These are phyloP conservation scores for Muscicapa adusta DNA, from an alignment of 2,113 vertebrate species.

Conservation along the genomic window DNA sequence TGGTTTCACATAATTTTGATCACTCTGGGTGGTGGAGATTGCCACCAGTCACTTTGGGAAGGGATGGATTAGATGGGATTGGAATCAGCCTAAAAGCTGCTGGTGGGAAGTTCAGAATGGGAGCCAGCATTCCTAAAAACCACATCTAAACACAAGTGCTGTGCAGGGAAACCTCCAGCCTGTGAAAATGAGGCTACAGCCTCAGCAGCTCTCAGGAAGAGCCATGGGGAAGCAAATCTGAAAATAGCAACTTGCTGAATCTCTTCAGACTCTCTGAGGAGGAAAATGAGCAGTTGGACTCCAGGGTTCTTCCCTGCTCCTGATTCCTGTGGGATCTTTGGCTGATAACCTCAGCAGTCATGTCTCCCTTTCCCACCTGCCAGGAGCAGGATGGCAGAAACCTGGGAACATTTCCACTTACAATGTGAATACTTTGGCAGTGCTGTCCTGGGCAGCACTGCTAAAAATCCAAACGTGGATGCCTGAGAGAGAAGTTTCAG, in stretches of 20 bases:
- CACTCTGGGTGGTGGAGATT: not conserved
- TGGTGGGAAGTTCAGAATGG: not conserved
- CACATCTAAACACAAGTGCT: not conserved
- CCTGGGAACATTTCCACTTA: not conserved
- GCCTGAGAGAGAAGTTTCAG: conserved; percentile 45
- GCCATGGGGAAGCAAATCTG: not conserved
- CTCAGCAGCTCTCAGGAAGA: not conserved
- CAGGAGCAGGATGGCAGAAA: not conserved
- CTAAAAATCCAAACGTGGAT: conserved; percentile 33
- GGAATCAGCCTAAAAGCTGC: not conserved
- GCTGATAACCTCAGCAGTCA: not conserved
- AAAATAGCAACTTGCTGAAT: conserved; percentile 17
- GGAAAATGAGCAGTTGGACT: not conserved
- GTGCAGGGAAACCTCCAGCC: not conserved
- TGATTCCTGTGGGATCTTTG: not conserved
- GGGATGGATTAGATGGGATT: not conserved
- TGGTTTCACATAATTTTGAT: not conserved
- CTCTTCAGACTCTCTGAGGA: not conserved
- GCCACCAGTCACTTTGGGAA: not conserved
- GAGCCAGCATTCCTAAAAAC: not conserved
- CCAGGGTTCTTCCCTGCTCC: not conserved
- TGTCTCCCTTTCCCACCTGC: not conserved
- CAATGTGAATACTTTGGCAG: not conserved
- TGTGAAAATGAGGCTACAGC: not conserved
- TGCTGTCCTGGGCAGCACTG: not conserved